Evolutionary conservation across 2,888 invertebrate genomes (phyloP), one percentile per base, ranked within the genome.

Genomic region (Cinara cedri): DNA sequence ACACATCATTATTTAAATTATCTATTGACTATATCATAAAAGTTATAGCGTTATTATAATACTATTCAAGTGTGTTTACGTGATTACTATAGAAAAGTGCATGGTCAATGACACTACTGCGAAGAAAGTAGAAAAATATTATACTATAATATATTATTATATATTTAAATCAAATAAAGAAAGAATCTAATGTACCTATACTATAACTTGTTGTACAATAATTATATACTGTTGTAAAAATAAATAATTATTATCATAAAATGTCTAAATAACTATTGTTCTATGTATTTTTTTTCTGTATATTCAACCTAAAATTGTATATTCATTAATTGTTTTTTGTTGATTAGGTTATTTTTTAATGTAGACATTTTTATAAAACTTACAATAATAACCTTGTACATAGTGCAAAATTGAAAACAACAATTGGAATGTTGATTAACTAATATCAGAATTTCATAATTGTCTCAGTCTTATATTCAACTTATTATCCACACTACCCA

Each of bases 221-320:
- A 34, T 78, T 78, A 70, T 60, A 78, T 70, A 78, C 68, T 78
- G 70, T 78, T 78, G 78, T 78, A 78, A 70, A 78, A 78, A 78
- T 78, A 68, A 51, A 78, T 70, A 57, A 78, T 68, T 60, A 78
- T 70, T 54, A 63, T 75, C 72, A 14, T 72, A 46, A 76, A 49
- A 78, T 70, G 21, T 57, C 46, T 55, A 21, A 34, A 6, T 6
- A 34, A 34, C 6, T 34, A 65, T 54, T 34, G 6, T 34, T 66
- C 16, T n/a, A 2, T 24, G 16, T 0, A 10, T 46, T 1, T 14
- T 16, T 24, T 21, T 57, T 6, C 34, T 34, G n/a, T 34, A 34
- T 24, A n/a, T 57, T 60, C 1, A 16, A 26, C 24, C 16, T 16
- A 26, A 60, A 21, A 24, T 34, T 34, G 34, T 34, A 34, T 34